Conservation (phyloP, 2,797 vertebrate species). For the Melanogrammus aeglefinus region DNA sequence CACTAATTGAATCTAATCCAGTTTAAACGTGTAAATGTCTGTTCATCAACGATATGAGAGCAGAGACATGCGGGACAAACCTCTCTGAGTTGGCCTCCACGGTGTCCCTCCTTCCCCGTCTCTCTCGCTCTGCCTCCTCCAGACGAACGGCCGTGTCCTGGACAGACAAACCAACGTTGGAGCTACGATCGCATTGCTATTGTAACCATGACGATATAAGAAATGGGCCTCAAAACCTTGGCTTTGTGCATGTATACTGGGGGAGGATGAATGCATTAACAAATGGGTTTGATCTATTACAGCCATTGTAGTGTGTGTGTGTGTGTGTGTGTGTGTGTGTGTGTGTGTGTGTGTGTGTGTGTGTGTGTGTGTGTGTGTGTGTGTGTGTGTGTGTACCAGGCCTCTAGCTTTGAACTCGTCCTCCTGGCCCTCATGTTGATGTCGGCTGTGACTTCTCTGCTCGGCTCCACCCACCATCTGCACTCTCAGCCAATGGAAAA, state of each 20-base stretch:
- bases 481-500: slow-evolving; percentile 87
- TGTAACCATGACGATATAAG: too few species aligned
- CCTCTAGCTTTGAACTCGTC: slow-evolving; percentile 57
- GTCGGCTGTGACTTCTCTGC: slow-evolving; percentile 49
- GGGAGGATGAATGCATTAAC: too few species aligned
- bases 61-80: slow-evolving; percentile 51
- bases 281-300: background rate
- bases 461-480: slow-evolving; percentile 71
- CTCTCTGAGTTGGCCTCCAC: slow-evolving; percentile 83
- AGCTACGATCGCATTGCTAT: too few species aligned
- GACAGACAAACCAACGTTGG: background rate
- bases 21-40: background rate
- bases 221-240: too few species aligned
- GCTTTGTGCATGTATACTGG: too few species aligned
- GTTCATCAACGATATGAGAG: background rate
- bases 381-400: slow-evolving; percentile 40
- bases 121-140: slow-evolving; percentile 77
- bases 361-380: background rate
- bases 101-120: slow-evolving; percentile 83
- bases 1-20: background rate
- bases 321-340: background rate
- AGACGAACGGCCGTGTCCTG: slow-evolving; percentile 61
- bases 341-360: too few species aligned
- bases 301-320: background rate
- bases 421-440: slow-evolving; percentile 67